Conservation (phyloP, 2,888 invertebrate genomes). For the Sphecodes monilicornis region DNA sequence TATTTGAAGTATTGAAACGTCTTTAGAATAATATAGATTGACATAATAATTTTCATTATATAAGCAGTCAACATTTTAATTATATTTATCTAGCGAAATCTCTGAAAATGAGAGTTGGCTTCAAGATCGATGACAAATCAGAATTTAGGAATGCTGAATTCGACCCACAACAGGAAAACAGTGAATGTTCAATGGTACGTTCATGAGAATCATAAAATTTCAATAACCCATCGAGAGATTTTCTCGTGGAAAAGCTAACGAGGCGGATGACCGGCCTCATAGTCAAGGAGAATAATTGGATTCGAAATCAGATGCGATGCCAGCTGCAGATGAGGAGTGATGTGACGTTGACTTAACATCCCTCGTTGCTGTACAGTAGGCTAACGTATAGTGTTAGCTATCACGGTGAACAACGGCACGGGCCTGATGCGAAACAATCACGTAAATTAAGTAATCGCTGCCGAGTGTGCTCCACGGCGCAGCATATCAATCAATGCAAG, state of each 20-base stretch:
- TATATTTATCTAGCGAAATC: neutral
- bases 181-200: neutral
- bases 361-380: slow-evolving; percentile 46
- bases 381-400: slow-evolving; percentile 9
- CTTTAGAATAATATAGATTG: too few species aligned
- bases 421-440: slow-evolving; percentile 29
- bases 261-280: slow-evolving; percentile 6
- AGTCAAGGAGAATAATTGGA: slow-evolving; percentile 65
- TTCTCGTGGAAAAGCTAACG: neutral
- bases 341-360: slow-evolving; percentile 65
- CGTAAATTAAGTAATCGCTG: slow-evolving; percentile 39
- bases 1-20: too few species aligned
- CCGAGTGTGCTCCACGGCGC: neutral
- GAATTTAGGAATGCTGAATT: neutral
- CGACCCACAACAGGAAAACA: neutral
- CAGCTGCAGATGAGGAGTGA: slow-evolving; percentile 65
- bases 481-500: neutral
- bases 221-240: neutral
- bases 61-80: neutral
- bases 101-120: neutral
- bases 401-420: neutral
- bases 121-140: neutral
- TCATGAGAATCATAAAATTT: neutral
- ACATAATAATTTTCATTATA: too few species aligned
- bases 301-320: slow-evolving; percentile 69